Percentiles rank a stretch among this genome's conserved stretches.
Conservation (phyloP, 2,797 vertebrate genomes). For the Sebastes oblongus region DNA sequence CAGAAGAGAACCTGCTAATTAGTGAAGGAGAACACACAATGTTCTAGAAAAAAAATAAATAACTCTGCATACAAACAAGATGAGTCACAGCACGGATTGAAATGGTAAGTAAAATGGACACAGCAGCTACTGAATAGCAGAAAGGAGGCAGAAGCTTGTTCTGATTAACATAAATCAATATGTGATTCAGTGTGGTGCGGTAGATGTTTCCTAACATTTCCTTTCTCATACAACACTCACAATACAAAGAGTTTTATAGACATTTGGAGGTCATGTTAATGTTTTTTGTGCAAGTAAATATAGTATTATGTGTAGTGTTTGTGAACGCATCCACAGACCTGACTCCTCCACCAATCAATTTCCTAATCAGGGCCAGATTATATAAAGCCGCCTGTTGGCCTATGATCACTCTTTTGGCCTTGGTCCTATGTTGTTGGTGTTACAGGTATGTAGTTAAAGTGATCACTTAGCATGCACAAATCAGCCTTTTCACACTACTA, state of each 20-base stretch:
- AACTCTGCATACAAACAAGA: conserved; percentile 21
- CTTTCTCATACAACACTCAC: neutral
- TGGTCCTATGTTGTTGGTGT: neutral
- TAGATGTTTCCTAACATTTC: neutral
- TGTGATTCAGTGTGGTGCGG: neutral
- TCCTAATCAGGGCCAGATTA: neutral
- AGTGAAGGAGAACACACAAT: conserved; percentile 25
- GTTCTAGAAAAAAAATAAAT: neutral
- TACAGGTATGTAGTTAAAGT: neutral
- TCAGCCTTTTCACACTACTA: neutral
- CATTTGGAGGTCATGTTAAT: neutral
- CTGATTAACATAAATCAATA: neutral
- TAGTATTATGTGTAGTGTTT: neutral
- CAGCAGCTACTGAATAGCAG: neutral
- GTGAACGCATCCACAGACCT: neutral
- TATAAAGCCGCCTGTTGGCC: too few species aligned
- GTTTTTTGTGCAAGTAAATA: neutral
- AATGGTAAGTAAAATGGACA: neutral
- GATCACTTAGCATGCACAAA: neutral
- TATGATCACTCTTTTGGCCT: neutral
- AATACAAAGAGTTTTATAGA: neutral
- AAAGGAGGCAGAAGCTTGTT: neutral
- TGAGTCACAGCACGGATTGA: conserved; percentile 6
- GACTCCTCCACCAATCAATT: neutral
- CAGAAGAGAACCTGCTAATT: conserved; percentile 57